Percentiles rank a stretch among this genome's conserved stretches.
These are phyloP conservation scores for Sebastes aleutianus DNA, from an alignment of 2,797 vertebrate genomes.

Conservation along the genomic window DNA sequence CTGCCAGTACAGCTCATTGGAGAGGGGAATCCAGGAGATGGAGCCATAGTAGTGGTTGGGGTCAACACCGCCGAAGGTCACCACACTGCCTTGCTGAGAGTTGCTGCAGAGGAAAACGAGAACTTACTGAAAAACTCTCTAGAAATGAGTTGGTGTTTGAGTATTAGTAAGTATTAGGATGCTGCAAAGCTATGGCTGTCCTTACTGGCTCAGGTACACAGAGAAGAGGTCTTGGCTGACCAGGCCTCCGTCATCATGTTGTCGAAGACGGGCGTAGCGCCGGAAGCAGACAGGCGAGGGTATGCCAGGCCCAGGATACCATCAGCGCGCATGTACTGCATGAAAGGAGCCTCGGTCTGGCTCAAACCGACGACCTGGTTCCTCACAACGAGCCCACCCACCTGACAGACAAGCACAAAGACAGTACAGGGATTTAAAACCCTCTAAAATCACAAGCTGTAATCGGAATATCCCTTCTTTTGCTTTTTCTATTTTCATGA, in stretches of 20 bases:
- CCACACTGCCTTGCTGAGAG: constrained; percentile 39
- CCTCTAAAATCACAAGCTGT: neutral
- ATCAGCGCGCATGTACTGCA: constrained; percentile 58
- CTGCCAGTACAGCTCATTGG: constrained; percentile 65
- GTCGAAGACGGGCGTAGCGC: constrained; percentile 57
- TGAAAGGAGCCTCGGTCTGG: constrained; percentile 49
- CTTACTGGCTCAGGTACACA: constrained; percentile 61
- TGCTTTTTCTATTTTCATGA: neutral
- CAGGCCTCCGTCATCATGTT: constrained; percentile 61
- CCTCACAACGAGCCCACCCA: constrained; percentile 34
- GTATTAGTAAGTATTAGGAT: neutral
- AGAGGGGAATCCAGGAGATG: constrained; percentile 67
- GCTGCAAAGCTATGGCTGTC: neutral
- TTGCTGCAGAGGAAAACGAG: constrained; percentile 25
- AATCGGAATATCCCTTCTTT: neutral
- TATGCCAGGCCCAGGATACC: constrained; percentile 68
- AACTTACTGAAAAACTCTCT: neutral
- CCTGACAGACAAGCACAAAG: constrained; percentile 32
- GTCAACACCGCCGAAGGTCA: constrained; percentile 65
- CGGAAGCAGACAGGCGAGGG: constrained; percentile 45
- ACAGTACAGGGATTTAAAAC: neutral
- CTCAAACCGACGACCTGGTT: constrained; percentile 65
- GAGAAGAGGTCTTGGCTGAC: constrained; percentile 50
- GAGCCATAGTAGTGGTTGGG: constrained; percentile 48
- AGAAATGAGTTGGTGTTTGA: neutral